Base-by-base conservation (phyloP, 1,140 invertebrate species). In the Conus ventricosus region DNA sequence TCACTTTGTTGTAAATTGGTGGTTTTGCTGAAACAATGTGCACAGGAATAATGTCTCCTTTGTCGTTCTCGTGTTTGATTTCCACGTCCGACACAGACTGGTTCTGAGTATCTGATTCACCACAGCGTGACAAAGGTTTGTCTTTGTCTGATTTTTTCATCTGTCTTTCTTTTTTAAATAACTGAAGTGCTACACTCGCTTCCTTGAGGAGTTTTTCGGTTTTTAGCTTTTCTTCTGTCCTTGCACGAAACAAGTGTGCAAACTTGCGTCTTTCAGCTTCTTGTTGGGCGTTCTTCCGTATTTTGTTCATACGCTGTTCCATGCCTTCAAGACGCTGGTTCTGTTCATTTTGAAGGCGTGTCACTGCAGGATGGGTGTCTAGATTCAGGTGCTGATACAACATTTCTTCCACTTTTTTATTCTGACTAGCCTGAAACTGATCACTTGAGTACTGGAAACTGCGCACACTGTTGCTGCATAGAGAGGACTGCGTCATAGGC, bases 11-110 rank as follows among this genome's bases (percentile, higher is more conserved):
- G 15, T 85, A 11, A 13, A 54, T 57, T 55, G 55, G 51, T 25
- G 81, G 15, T 15, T 85, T 55, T 11, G 87, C 89, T 39, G 87
- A 87, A 63, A 93, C 75, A 87, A 93, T 90, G 57, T 89, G 82
- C 5, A 93, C 92, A 83, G 92, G 92, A 87, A 93, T 92, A 87
- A 93, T 91, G 83, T 93, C 92, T 87, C 92, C 92, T 91, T 88
- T 81, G 82, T 93, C 91, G 27, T 88, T 88, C 10, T 90, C 89
- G 75, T 84, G 75, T 51, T 20, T 83, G 25, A 75, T 51, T 54
- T 76, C 27, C 85, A 54, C 55, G 83, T 25, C 51, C 10, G 80
- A 54, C 71, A 76, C 27, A 63, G 39, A 75, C 55, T 39, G 27
- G 20, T 25, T 84, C 25, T 89, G 60, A 23, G 27, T 5, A 15